A percentile compares a stretch with the other conserved stretches of the same genome.
Conservation (phyloP, 2,888 invertebrate genomes). For the Elgonia sp. region DNA sequence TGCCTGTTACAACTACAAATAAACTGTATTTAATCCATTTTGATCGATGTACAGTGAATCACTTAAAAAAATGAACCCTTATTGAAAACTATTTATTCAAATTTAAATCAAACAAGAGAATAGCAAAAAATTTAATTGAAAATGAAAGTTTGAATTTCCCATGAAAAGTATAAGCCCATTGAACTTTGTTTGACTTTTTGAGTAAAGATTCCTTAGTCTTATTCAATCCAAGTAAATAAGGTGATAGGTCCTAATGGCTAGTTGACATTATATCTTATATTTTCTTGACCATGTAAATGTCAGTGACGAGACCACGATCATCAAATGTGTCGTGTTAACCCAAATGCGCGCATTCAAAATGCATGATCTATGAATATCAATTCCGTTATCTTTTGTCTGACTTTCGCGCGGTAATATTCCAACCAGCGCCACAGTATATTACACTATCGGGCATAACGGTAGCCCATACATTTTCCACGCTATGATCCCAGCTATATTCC, state of each 20-base stretch:
- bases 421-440: conserved; percentile 29
- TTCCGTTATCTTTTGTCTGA: conserved; percentile 64
- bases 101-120: too few species aligned
- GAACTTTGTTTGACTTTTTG: background rate
- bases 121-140: background rate
- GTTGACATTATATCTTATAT: conserved; percentile 41
- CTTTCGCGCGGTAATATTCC: conserved; percentile 44
- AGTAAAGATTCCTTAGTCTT: conserved; percentile 24
- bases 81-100: too few species aligned
- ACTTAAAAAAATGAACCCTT: too few species aligned
- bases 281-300: conserved; percentile 39
- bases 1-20: too few species aligned
- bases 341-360: conserved; percentile 46
- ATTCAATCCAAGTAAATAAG: conserved; percentile 17
- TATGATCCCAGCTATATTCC: conserved; percentile 58
- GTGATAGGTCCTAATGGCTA: conserved; percentile 27
- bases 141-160: background rate
- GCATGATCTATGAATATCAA: conserved; percentile 46
- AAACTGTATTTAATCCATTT: too few species aligned
- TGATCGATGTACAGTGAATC: too few species aligned
- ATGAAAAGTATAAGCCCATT: background rate
- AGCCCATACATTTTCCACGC: conserved; percentile 59
- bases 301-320: conserved; percentile 6
- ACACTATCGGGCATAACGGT: conserved; percentile 70
- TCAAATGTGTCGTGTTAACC: conserved; percentile 38